These are phyloP conservation scores for Eristalis tenax DNA, from an alignment of 2,888 invertebrate species.

Conservation along the genomic window DNA sequence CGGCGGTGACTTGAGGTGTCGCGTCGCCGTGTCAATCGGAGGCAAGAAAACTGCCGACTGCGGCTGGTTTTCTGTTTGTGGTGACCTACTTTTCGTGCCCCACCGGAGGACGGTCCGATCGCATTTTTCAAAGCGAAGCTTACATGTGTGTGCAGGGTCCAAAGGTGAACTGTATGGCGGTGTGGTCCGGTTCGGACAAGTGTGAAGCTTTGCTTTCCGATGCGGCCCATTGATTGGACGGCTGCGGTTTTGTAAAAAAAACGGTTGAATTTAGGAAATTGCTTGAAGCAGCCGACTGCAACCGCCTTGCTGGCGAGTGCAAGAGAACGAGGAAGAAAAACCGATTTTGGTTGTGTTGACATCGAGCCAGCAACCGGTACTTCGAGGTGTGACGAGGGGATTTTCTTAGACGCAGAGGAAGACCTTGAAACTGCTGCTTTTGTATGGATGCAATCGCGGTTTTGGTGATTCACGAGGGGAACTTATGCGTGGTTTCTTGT, in stretches of 20 bases:
- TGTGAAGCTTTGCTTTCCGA: conserved; percentile 15
- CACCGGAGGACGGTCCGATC: conserved; percentile 58
- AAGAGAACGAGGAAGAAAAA: background rate
- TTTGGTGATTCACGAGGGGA: background rate
- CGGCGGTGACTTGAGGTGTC: background rate
- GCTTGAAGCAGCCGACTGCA: background rate
- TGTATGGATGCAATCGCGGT: background rate
- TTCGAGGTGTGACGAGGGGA: background rate
- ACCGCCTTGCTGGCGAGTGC: background rate
- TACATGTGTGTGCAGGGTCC: conserved; percentile 34
- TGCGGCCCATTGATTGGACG: background rate
- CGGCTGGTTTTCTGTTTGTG: conserved; percentile 47
- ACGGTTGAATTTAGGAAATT: background rate
- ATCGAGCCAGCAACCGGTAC: background rate
- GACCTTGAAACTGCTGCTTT: background rate
- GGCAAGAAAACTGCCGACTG: conserved; percentile 59
- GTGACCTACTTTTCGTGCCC: conserved; percentile 67
- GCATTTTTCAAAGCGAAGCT: conserved; percentile 50
- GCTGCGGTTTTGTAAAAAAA: background rate
- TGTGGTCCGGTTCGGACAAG: conserved; percentile 30
- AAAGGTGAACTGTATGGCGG: conserved; percentile 29
- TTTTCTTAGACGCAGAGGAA: background rate
- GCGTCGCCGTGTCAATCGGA: conserved; percentile 34
- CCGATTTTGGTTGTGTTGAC: background rate
- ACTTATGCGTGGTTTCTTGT: background rate